Percentiles rank a stretch among this genome's conserved stretches.
Conservation (phyloP, 1,140 invertebrate species). For the Drosophila ambigua region DNA sequence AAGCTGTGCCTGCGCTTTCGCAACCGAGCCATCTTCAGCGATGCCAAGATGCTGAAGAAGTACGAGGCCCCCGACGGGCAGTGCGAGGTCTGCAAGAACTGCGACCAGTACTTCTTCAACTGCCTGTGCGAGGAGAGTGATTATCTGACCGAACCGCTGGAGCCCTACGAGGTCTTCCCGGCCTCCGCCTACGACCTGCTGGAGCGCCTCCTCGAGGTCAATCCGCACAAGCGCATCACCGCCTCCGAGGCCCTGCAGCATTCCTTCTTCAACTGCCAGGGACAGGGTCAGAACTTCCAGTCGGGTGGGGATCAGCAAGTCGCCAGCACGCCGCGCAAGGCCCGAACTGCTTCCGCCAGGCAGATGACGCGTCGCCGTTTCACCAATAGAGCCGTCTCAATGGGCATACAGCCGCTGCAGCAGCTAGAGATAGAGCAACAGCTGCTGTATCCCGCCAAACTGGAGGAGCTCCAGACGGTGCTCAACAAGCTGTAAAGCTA, state of each 20-base stretch:
- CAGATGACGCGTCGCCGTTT: slow-evolving; percentile 26
- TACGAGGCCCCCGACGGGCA: slow-evolving; percentile 59
- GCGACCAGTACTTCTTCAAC: slow-evolving; percentile 80
- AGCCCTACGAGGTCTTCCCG: slow-evolving; percentile 75
- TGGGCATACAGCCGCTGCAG: slow-evolving; percentile 1
- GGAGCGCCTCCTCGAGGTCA: slow-evolving; percentile 99
- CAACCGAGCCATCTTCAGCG: slow-evolving; percentile 69
- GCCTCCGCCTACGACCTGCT: slow-evolving; percentile 96
- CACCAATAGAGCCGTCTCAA: background rate
- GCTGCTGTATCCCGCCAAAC: background rate
- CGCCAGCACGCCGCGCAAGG: slow-evolving; percentile 6
- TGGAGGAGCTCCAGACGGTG: slow-evolving; percentile 27
- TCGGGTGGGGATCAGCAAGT: background rate
- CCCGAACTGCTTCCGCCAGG: slow-evolving; percentile 16
- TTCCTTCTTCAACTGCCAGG: slow-evolving; percentile 87
- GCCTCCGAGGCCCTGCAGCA: slow-evolving; percentile 99
- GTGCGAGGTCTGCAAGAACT: slow-evolving; percentile 77
- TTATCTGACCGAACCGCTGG: slow-evolving; percentile 68
- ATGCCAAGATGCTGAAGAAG: slow-evolving; percentile 55
- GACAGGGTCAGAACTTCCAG: background rate
- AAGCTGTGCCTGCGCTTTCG: slow-evolving; percentile 85
- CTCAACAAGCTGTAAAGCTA: slow-evolving; percentile 66
- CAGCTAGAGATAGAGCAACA: slow-evolving; percentile 16
- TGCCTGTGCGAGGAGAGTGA: slow-evolving; percentile 71
- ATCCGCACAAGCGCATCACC: slow-evolving; percentile 99